Percentiles rank a stretch among this genome's conserved stretches.
These are phyloP conservation scores for Gisinianus flammeolus DNA, from an alignment of 2,888 invertebrate genomes.

Conservation along the genomic window DNA sequence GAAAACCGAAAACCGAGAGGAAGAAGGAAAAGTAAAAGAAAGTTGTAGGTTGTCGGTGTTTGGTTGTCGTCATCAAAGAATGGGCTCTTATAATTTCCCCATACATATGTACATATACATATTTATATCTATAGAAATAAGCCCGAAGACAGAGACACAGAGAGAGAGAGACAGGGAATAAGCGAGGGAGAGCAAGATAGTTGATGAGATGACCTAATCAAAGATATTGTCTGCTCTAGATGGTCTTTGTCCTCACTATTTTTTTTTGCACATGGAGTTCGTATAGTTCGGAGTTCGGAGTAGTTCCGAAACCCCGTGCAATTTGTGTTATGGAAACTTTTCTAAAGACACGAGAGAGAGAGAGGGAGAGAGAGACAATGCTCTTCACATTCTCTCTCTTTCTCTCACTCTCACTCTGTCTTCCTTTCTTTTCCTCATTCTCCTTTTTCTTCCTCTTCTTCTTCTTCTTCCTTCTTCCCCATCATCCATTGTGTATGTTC, in stretches of 20 bases:
- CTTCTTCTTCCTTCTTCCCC: neutral
- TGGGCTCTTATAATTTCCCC: neutral
- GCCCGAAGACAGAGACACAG: constrained; percentile 4
- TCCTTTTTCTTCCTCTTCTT: neutral
- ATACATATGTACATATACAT: no score
- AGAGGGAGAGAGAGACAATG: neutral
- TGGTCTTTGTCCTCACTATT: constrained; percentile 39
- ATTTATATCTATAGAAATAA: no score
- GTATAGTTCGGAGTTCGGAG: neutral
- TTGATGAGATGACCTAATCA: constrained; percentile 51
- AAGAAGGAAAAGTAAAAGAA: constrained; percentile 12
- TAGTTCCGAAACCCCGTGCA: neutral
- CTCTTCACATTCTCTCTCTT: constrained; percentile 3
- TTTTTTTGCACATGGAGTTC: constrained; percentile 26
- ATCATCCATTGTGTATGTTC: neutral
- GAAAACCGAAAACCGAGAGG: neutral
- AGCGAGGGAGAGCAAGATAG: constrained; percentile 22
- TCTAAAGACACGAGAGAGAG: constrained; percentile 1
- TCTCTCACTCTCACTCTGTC: neutral
- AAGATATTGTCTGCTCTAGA: constrained; percentile 37
- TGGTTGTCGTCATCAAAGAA: neutral
- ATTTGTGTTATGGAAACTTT: constrained; percentile 27
- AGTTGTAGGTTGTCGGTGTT: constrained; percentile 31
- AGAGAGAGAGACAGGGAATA: constrained; percentile 2
- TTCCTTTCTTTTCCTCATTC: neutral